phyloP scores from a whole-genome alignment of 2,797 vertebrate genomes.

The Helostoma temminkii region DNA sequence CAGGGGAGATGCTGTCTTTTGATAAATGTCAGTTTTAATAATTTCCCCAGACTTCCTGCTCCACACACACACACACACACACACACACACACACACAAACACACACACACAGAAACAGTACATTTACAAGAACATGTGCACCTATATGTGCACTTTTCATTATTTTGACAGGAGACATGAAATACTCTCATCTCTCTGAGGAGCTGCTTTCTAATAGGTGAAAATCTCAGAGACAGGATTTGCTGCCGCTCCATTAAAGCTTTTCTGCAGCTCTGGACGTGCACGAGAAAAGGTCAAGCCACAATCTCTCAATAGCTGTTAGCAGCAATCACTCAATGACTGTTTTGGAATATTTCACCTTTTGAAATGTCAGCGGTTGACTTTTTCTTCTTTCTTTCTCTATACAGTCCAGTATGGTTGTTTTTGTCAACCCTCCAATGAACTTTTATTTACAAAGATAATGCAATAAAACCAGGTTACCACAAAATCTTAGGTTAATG shows the following conservation, averaged over 20 bases:
- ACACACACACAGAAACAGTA: background rate
- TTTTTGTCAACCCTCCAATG: background rate
- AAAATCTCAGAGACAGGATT: constrained; percentile 6
- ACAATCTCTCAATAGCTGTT: constrained; percentile 30
- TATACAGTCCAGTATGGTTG: background rate
- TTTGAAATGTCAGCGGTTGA: constrained; percentile 41
- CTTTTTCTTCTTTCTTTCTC: constrained; percentile 13
- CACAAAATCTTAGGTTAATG: background rate
- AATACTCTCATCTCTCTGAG: constrained; percentile 10
- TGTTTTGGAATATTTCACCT: constrained; percentile 24
- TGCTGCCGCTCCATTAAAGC: constrained; percentile 26
- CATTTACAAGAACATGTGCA: background rate
- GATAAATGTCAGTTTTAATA: background rate
- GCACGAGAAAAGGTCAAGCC: constrained; percentile 43
- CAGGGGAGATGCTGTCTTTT: background rate
- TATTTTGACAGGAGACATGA: background rate
- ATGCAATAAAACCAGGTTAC: background rate
- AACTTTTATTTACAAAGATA: background rate
- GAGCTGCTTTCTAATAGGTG: background rate
- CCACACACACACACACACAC: background rate
- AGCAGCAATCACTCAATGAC: constrained; percentile 24
- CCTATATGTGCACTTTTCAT: background rate
- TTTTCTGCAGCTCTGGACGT: background rate
- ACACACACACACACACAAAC: background rate
- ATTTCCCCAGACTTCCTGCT: background rate